phyloP scores from a whole-genome alignment of 2,113 vertebrate genomes.

The Anser cygnoides region DNA sequence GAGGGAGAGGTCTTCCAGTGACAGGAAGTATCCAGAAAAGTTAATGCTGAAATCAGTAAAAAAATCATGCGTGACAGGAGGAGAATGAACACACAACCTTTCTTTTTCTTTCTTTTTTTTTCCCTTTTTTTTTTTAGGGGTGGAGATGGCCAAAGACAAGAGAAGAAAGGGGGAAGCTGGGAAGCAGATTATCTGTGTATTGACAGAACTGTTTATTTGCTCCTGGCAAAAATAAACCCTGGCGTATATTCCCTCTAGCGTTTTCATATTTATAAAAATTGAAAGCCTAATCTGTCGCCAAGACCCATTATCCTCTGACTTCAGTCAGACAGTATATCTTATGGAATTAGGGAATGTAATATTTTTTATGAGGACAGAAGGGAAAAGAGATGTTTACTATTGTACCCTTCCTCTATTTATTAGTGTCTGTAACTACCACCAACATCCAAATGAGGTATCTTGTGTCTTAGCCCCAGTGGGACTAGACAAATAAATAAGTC shows the following conservation, averaged over 20 bases:
- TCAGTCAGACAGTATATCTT: conserved; percentile 49
- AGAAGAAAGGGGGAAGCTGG: background rate
- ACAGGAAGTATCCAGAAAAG: conserved; percentile 60
- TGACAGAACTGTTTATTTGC: conserved; percentile 65
- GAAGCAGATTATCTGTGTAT: conserved; percentile 57
- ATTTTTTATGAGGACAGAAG: conserved; percentile 22
- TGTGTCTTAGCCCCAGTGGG: background rate
- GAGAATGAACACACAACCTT: conserved; percentile 22
- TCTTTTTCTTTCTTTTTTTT: background rate
- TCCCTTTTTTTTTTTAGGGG: background rate
- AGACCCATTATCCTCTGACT: background rate
- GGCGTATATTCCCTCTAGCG: conserved; percentile 26
- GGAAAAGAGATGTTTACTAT: background rate
- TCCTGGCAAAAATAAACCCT: conserved; percentile 64
- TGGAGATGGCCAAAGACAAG: background rate
- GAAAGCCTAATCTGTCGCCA: conserved; percentile 22
- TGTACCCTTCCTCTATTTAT: conserved; percentile 15
- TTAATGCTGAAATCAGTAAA: conserved; percentile 58
- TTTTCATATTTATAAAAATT: conserved; percentile 57
- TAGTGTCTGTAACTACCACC: background rate
- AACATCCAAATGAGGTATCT: background rate
- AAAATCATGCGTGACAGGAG: conserved; percentile 59
- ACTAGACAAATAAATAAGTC: background rate
- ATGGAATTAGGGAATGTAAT: conserved; percentile 1
- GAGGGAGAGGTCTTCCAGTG: conserved; percentile 47